These are phyloP conservation scores for Pristionchus japonicus DNA, from an alignment of 2,888 invertebrate species.

Conservation along the genomic window DNA sequence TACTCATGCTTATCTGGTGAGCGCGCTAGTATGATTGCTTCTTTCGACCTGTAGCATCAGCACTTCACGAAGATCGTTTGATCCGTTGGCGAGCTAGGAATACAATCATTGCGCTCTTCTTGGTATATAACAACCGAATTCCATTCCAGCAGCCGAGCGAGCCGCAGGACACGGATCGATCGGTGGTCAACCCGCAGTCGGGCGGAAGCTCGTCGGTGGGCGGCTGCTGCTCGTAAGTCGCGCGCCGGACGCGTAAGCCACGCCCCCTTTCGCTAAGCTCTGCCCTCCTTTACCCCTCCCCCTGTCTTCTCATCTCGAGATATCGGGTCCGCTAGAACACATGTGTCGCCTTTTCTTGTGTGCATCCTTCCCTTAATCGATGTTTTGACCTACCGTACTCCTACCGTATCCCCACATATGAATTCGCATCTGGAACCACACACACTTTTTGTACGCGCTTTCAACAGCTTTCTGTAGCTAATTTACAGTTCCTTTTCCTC, in stretches of 20 bases:
- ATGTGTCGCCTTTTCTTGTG: neutral
- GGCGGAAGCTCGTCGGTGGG: neutral
- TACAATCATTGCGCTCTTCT: too few relatives aligned
- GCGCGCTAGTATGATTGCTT: too few relatives aligned
- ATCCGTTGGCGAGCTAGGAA: too few relatives aligned
- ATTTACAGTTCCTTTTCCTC: neutral
- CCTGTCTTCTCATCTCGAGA: conserved; percentile 10
- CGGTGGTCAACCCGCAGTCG: conserved; percentile 48
- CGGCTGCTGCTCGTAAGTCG: conserved; percentile 36
- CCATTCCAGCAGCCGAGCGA: conserved; percentile 56
- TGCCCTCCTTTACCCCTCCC: neutral
- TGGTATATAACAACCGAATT: too few relatives aligned
- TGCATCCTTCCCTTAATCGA: neutral
- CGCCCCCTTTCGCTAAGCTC: neutral
- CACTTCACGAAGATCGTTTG: too few relatives aligned
- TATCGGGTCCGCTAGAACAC: conserved; percentile 4
- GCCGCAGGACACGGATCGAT: conserved; percentile 53
- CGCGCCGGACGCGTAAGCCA: neutral
- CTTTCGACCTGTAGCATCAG: too few relatives aligned
- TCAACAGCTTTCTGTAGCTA: neutral
- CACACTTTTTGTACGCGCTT: neutral
- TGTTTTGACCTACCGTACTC: neutral
- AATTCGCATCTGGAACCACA: neutral
- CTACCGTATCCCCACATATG: neutral
- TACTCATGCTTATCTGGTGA: too few relatives aligned